These are phyloP conservation scores for Alectura lathami DNA, from an alignment of 2,113 vertebrate genomes.

Conservation along the genomic window DNA sequence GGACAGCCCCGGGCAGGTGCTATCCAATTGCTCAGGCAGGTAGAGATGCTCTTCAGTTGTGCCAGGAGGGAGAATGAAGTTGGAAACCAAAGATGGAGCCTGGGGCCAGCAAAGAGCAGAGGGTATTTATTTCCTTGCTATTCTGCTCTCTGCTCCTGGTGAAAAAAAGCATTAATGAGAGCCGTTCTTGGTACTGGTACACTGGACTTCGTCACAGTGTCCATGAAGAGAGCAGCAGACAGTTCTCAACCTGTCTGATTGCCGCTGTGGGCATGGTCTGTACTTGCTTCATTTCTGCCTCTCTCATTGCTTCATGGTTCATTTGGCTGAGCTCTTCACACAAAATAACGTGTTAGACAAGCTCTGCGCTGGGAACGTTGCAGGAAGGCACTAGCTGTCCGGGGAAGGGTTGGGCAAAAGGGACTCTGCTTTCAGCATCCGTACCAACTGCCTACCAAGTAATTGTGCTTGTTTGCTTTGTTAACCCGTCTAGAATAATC, in stretches of 20 bases:
- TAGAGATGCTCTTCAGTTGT: not conserved
- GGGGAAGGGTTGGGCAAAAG: not conserved
- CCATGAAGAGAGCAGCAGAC: constrained; percentile 1
- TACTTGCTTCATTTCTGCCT: constrained; percentile 42
- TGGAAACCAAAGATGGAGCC: not conserved
- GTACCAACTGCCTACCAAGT: accelerated
- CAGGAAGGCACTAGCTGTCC: not conserved
- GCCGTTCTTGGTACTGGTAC: accelerated
- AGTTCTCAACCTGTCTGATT: constrained; percentile 55
- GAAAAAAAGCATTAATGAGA: not conserved
- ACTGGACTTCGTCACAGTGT: not conserved
- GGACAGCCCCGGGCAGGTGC: accelerated
- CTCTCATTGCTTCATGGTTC: constrained; percentile 29
- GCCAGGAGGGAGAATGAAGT: not conserved
- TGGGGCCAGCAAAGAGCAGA: not conserved
- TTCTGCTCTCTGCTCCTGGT: not conserved
- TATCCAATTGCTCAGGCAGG: not conserved
- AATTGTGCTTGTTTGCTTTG: constrained; percentile 1
- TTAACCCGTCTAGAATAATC: not conserved
- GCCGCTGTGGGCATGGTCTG: constrained; percentile 26
- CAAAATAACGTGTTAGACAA: not conserved
- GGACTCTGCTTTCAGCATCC: constrained; percentile 26
- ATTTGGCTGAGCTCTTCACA: constrained; percentile 41
- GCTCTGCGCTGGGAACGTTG: not conserved
- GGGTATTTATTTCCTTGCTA: not conserved